Conservation (phyloP, 2,113 vertebrate genomes). For the Barnardius zonarius region DNA sequence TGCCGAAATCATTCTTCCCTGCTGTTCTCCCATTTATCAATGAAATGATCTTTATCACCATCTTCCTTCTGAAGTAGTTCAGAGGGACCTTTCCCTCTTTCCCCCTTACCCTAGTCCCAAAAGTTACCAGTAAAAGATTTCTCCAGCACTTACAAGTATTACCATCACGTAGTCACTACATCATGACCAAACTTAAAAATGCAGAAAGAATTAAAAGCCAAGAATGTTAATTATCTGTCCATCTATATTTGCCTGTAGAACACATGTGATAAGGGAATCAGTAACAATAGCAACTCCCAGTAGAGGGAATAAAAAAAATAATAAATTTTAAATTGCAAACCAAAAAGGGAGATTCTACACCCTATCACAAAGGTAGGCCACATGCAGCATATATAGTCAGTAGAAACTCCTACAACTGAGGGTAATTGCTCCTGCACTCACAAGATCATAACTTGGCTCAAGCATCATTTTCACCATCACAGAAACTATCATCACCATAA, state of each 20-base stretch:
- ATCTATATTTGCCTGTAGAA: background rate
- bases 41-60: background rate
- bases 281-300: background rate
- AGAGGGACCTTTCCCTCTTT: background rate
- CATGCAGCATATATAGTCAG: background rate
- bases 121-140: background rate
- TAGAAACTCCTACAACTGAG: background rate
- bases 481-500: background rate
- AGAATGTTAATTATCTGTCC: background rate
- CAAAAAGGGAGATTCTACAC: background rate
- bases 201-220: background rate
- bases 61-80: background rate
- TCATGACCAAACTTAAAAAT: background rate
- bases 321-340: background rate
- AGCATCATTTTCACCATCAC: background rate
- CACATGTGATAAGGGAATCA: background rate
- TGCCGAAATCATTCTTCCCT: background rate
- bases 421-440: background rate
- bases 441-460: background rate
- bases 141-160: background rate
- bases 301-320: fast-evolving
- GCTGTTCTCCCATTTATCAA: background rate
- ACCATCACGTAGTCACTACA: background rate
- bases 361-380: background rate
- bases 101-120: background rate